Conservation (phyloP, 1,140 invertebrate species). For the Thaumetopoea pityocampa region DNA sequence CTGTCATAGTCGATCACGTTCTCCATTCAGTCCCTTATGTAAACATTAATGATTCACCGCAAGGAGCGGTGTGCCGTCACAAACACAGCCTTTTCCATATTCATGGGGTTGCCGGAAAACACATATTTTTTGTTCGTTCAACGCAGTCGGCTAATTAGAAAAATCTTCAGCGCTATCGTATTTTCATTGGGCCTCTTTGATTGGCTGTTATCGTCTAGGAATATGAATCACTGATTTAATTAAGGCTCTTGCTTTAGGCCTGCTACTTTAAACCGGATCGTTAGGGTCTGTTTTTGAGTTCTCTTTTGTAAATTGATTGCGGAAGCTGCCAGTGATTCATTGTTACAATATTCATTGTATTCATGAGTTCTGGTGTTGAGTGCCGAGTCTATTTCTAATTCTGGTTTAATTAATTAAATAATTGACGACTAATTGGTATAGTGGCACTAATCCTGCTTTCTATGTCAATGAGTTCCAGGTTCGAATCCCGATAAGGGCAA, state of each 20-base stretch:
- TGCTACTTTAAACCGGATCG: constrained; percentile 31
- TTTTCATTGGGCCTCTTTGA: constrained; percentile 36
- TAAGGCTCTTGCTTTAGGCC: constrained; percentile 29
- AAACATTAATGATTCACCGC: constrained; percentile 22
- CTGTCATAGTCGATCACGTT: too few relatives aligned
- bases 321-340: constrained; percentile 17
- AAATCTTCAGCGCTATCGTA: constrained; percentile 32
- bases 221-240: constrained; percentile 40
- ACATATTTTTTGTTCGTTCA: constrained; percentile 25
- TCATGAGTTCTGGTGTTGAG: constrained; percentile 11
- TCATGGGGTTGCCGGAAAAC: constrained; percentile 27
- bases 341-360: constrained; percentile 21
- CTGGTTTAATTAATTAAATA: too few relatives aligned
- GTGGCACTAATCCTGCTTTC: too few relatives aligned
- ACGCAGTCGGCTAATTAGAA: constrained; percentile 31
- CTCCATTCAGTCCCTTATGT: constrained; percentile 7
- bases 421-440: too few relatives aligned
- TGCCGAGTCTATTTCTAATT: constrained; percentile 15
- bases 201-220: constrained; percentile 31
- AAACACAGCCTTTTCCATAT: constrained; percentile 33
- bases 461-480: too few relatives aligned
- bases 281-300: constrained; percentile 9
- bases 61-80: constrained; percentile 4
- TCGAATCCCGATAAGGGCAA: too few relatives aligned
- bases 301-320: constrained; percentile 15